phyloP scores from a whole-genome alignment of 2,113 vertebrate genomes.

The Thamnophis sirtalis region DNA sequence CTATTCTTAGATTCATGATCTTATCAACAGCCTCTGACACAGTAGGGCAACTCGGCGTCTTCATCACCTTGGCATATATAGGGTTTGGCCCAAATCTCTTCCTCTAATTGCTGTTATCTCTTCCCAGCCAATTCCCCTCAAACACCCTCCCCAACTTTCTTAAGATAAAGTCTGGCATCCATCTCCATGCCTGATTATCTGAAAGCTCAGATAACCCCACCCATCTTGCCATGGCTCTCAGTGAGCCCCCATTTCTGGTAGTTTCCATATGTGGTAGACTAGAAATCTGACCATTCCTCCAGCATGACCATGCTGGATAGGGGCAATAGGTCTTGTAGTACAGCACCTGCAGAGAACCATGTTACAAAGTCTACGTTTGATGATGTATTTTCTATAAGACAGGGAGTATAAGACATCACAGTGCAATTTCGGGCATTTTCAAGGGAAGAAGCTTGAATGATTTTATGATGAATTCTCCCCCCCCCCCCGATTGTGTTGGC shows the following conservation, averaged over 20 bases:
- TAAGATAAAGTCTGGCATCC: constrained; percentile 9
- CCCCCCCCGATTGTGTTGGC: background rate
- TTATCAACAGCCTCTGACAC: constrained; percentile 13
- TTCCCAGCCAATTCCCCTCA: background rate
- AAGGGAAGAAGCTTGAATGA: background rate
- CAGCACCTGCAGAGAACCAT: background rate
- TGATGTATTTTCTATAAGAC: background rate
- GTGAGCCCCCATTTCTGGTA: background rate
- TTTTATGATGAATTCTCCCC: background rate
- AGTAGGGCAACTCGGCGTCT: background rate
- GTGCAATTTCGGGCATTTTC: background rate
- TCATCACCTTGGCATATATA: background rate
- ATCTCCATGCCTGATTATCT: background rate
- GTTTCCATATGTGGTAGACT: background rate
- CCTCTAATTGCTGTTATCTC: constrained; percentile 11
- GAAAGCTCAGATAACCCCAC: background rate
- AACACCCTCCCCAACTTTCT: background rate
- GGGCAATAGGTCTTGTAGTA: background rate
- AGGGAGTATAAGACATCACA: background rate
- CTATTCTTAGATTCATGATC: constrained; percentile 10
- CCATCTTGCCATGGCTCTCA: background rate
- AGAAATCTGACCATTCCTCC: background rate
- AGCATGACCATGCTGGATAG: background rate
- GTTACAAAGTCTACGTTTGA: background rate
- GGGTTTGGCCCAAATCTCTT: background rate